These are phyloP conservation scores for Rhipidura dahli DNA, from an alignment of 2,113 vertebrate genomes.

Conservation along the genomic window DNA sequence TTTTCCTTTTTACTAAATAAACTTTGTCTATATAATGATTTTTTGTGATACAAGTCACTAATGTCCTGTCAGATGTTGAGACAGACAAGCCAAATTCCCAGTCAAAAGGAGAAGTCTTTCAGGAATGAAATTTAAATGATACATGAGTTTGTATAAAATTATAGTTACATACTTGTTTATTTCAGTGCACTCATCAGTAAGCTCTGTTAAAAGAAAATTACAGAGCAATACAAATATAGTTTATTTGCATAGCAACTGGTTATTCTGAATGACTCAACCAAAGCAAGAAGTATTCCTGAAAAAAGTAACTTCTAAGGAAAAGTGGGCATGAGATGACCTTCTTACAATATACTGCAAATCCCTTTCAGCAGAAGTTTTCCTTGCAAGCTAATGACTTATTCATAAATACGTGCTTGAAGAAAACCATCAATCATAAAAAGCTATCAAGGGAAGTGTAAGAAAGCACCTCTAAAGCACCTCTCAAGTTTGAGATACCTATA, in stretches of 20 bases:
- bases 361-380: not conserved
- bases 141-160: not conserved
- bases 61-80: not conserved
- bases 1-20: constrained; percentile 72
- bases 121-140: not conserved
- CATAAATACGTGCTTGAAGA: not conserved
- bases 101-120: not conserved
- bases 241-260: constrained; percentile 42
- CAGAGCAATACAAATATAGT: not conserved
- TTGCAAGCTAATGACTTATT: not conserved
- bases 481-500: not conserved
- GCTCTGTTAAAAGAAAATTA: constrained; percentile 14
- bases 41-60: constrained; percentile 1
- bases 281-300: not conserved
- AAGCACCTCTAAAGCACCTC: not conserved
- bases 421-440: not conserved
- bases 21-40: constrained; percentile 45
- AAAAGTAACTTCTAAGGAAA: not conserved
- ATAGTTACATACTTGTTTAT: not conserved
- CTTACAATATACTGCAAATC: not conserved
- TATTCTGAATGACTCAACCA: not conserved
- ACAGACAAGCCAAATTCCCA: not conserved
- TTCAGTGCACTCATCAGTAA: not conserved
- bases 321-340: not conserved
- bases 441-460: not conserved